These are phyloP conservation scores for Pempheris klunzingeri DNA, from an alignment of 2,797 vertebrate genomes.

Conservation along the genomic window DNA sequence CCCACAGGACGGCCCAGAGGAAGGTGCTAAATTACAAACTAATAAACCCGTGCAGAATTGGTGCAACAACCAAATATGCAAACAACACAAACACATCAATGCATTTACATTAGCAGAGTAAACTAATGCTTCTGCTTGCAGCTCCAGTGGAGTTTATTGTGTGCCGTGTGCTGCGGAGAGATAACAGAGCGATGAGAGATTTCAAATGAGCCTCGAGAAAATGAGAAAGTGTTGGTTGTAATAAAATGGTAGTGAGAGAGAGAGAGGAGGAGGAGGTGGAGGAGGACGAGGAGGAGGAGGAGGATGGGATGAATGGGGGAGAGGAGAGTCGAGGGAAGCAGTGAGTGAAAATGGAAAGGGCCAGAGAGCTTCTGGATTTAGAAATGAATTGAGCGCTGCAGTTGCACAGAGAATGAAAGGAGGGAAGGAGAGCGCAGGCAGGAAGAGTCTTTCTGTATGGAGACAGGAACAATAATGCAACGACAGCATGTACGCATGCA, in stretches of 20 bases:
- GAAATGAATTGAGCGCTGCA: conserved; percentile 38
- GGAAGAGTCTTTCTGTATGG: neutral
- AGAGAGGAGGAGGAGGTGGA: neutral
- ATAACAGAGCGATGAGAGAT: conserved; percentile 67
- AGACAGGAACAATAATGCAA: neutral
- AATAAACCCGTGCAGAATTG: conserved; percentile 38
- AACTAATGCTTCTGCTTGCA: conserved; percentile 32
- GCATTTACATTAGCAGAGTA: conserved; percentile 51
- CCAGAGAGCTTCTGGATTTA: conserved; percentile 54
- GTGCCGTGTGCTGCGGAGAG: conserved; percentile 55
- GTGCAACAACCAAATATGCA: conserved; percentile 22
- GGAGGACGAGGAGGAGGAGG: conserved; percentile 9
- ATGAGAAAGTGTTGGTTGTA: conserved; percentile 44
- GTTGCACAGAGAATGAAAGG: conserved; percentile 32
- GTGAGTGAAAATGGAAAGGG: conserved; percentile 44
- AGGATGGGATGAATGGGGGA: conserved; percentile 40
- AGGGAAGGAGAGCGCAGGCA: conserved; percentile 2
- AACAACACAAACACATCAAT: conserved; percentile 24
- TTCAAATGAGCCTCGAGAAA: conserved; percentile 66
- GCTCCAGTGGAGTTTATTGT: conserved; percentile 55
- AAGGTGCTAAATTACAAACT: conserved; percentile 43
- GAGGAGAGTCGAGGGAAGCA: conserved; percentile 36
- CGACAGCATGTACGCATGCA: conserved; percentile 26
- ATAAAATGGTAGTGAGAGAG: conserved; percentile 48
- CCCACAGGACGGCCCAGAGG: conserved; percentile 24